Evolutionary conservation across 2,888 invertebrate genomes (phyloP).

Genomic region (Buathra laborator): DNA sequence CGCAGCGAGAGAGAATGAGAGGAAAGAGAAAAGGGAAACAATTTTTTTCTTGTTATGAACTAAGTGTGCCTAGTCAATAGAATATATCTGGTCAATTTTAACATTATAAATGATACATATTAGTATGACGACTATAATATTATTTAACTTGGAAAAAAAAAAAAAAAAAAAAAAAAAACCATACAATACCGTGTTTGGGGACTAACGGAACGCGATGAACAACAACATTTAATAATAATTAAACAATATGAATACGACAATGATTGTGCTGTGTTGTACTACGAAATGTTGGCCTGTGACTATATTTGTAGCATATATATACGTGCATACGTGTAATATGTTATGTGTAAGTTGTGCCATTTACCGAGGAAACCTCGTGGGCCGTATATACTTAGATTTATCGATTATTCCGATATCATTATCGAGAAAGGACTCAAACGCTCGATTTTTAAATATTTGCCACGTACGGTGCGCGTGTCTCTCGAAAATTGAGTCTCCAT

Average conservation of each 20-base stretch:
- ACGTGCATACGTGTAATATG: slow-evolving; percentile 78
- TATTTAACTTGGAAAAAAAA: slow-evolving; percentile 77
- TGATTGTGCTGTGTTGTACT: slow-evolving; percentile 85
- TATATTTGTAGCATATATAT: slow-evolving; percentile 81
- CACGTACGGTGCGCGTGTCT: slow-evolving; percentile 52
- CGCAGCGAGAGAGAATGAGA: slow-evolving; percentile 46
- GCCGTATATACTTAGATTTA: slow-evolving; percentile 48
- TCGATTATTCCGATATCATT: slow-evolving; percentile 57
- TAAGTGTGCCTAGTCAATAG: slow-evolving; percentile 90
- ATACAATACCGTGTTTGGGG: background rate
- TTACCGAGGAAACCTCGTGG: slow-evolving; percentile 62
- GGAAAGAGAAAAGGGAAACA: slow-evolving; percentile 73
- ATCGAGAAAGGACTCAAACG: slow-evolving; percentile 38
- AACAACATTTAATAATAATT: slow-evolving; percentile 63
- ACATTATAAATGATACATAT: slow-evolving; percentile 81
- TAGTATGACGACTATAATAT: slow-evolving; percentile 83
- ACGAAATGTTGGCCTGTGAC: slow-evolving; percentile 85
- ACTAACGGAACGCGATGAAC: slow-evolving; percentile 1
- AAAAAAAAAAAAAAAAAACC: slow-evolving; percentile 55
- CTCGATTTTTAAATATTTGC: slow-evolving; percentile 54
- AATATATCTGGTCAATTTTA: slow-evolving; percentile 88
- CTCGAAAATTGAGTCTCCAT: slow-evolving; percentile 31
- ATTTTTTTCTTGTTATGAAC: slow-evolving; percentile 88
- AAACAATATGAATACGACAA: slow-evolving; percentile 83
- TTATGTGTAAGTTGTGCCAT: slow-evolving; percentile 81